Base-by-base conservation (phyloP, 1,140 invertebrate species). In the Helicoverpa armigera region DNA sequence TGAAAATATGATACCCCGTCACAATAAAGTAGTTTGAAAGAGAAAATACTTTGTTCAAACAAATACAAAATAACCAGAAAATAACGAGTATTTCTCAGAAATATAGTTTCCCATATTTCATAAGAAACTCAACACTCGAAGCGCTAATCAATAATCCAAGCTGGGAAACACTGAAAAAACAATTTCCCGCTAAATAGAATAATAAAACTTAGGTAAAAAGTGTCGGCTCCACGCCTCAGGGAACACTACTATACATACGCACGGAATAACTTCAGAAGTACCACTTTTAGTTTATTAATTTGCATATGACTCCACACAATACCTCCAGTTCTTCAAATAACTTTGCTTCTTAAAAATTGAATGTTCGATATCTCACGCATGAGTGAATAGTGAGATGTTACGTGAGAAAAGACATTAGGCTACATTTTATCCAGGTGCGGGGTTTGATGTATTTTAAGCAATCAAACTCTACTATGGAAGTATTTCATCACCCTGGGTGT, bases 121-220 rank as follows among this genome's bases (percentile, higher is more conserved):
- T 12, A 43, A 35, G 61, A 65, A 31, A 70, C 50, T 53, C 50
- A 31, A 14, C 18, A 54, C 67, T 54, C 23, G 50, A 4, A 9
- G 67, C 14, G 67, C 67, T 70, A 70, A 70, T 70, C 67, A 70
- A 70, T 70, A 70, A 70, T 70, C 67, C 67, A 29, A 31, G 67
- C 67, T 54, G 48, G n/a, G 67, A 70, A 70, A 70, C 67, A 70
- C 18, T 70, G 67, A 70, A 70, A 70, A 70, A 70, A 50, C 67
- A 70, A 70, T 70, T 70, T 70, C 67, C 67, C 67, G 67, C 67
- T 70, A 70, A 70, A 70, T 31, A 70, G 67, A 70, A 70, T 70
- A 70, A 70, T 70, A 54, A 70, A 70, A 70, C 67, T 70, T 70
- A 70, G 67, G 67, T 54, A 70, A 70, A 70, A 70, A 70, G 67